Evolutionary conservation across 2,888 invertebrate genomes (phyloP), one percentile per base, ranked within the genome.

Genomic region (Pyrgus malvae): DNA sequence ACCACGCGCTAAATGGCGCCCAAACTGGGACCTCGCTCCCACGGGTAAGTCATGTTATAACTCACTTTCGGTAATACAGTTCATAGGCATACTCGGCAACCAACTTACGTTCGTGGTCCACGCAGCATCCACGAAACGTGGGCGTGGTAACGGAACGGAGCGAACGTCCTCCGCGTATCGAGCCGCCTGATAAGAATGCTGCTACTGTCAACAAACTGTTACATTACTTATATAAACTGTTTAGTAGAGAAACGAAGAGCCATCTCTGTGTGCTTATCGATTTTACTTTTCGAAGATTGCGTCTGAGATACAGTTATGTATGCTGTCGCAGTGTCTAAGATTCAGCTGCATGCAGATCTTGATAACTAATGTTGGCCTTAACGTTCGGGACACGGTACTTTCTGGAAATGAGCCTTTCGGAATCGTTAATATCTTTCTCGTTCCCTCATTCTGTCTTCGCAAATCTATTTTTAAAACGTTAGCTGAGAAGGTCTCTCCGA

Each of bases 1-100:
- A 76, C 71, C 84, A 83, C 83, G 84, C 85, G 85, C 73, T 80
- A 76, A 80, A 89, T 88, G 88, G 88, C 89, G 86, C 87, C 81
- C 81, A 80, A 78, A 79, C 72, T 67, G 80, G 81, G 78, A 78
- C 78, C 75, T 74, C 76, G 74, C 75, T 79, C 78, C 64, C 75
- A 78, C 79, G 85, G 87, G 90, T 89, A 84, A 89, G 90, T 83
- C 49, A 55, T 40, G 70, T 70, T 67, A 61, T 68, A 71, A 74
- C 76, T 51, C 58, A 48, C 49, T 46, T 54, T 55, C 29, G 27
- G 17, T 46, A 46, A 35, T 42, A 41, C 33, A 27, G 9, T 11
- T 14, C 11, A 7, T 38, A 14, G 12, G 42, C 41, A 44, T 48
- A 55, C 48, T 17, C 27, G 38, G 48, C 50, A n/a, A 48, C n/a